Base-by-base conservation (phyloP, 1,140 invertebrate species). In the Caerostris darwini region DNA sequence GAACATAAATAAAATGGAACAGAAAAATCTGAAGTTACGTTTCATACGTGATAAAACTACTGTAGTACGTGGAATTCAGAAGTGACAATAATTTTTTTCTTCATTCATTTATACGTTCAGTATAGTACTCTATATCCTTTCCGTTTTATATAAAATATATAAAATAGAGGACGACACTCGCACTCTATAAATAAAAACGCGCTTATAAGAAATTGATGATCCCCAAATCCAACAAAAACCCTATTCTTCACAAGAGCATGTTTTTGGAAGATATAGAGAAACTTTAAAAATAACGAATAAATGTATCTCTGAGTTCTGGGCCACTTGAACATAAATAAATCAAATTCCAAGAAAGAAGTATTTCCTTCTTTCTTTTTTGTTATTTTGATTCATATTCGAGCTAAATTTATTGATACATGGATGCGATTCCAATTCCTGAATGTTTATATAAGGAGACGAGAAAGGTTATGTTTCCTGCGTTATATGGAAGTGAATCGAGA, bases 171-270 rank as follows among this genome's bases (percentile, higher is more conserved):
- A 69, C 82, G 50, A n/a, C 90, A 61, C 90, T 90, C 88, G 57
- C 69, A 90, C 88, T 90, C 77, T 81, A 83, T 91, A 91, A 91
- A 91, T 91, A 91, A 91, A 91, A 91, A 91, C 57, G 61, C 77
- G 56, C 90, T 91, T 91, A 91, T 91, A 91, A 91, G 90, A 91
- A 91, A 91, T 91, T 91, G 90, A 91, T 91, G 90, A 61, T n/a
- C 56, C 12, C 17, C 71, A 83, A 54, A 81, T 91, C 71, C 77
- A 91, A 91, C 69, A 91, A 91, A 90, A 59, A 64, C 59, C 50
- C 5, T 64, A 59, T 61, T 58, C 85, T 87, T 87, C 59, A 87
- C 34, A 59, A 8, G 34, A 59, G 57, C 19, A 59, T 57, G 57
- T 87, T 87, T 87, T 87, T 19, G 50, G 34, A 57, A 64, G 59